phyloP scores from a whole-genome alignment of 2,797 vertebrate species.

The Esox lucius region DNA sequence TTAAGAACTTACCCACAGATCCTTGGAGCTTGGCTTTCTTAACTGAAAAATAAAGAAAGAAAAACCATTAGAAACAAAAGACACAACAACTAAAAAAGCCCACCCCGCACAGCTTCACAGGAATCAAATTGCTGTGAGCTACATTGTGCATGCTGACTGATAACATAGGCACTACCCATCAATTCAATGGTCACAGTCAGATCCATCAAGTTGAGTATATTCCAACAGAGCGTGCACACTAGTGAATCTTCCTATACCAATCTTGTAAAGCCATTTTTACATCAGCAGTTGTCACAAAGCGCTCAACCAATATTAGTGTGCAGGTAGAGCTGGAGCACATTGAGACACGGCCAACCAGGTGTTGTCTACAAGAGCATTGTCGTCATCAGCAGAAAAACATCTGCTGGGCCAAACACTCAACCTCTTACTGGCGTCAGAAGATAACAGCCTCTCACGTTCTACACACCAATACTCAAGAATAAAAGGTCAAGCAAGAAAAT shows the following conservation, averaged over 20 bases:
- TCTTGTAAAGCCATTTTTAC: too few relatives aligned
- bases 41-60: constrained; percentile 62
- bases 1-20: constrained; percentile 63
- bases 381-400: neutral
- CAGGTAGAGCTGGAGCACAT: neutral
- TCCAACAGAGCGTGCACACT: neutral
- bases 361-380: neutral
- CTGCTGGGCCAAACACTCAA: neutral
- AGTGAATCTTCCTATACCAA: too few relatives aligned
- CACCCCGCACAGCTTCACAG: neutral
- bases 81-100: neutral
- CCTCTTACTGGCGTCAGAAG: neutral
- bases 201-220: neutral
- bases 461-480: neutral
- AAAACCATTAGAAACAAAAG: constrained; percentile 14
- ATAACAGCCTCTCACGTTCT: neutral
- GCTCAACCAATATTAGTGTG: too few relatives aligned
- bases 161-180: neutral
- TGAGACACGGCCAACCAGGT: constrained; percentile 10
- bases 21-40: constrained; percentile 81
- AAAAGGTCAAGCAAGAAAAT: neutral
- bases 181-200: neutral
- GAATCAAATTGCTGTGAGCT: neutral
- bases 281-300: too few relatives aligned
- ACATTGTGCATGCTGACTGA: neutral